Conservation (phyloP, 1,140 invertebrate genomes). For the Trichonephila clavata region DNA sequence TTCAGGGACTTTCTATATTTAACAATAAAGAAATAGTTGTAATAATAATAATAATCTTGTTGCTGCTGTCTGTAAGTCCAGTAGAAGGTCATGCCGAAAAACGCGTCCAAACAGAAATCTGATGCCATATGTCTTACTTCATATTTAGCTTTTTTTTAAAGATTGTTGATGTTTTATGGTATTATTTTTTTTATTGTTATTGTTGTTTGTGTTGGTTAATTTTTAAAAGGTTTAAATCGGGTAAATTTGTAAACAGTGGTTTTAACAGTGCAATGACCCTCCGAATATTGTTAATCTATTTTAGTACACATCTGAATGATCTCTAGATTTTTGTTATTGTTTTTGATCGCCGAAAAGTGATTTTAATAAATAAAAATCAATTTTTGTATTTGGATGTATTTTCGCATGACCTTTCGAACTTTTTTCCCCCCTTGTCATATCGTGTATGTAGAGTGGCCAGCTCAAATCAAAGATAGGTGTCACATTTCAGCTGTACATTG, state of each 20-base stretch:
- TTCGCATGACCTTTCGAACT: background rate
- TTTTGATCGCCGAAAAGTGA: too few species aligned
- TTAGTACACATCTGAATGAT: too few species aligned
- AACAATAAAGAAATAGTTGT: constrained; percentile 44
- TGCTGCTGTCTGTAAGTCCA: constrained; percentile 46
- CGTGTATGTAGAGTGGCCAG: constrained; percentile 52
- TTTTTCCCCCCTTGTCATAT: constrained; percentile 31
- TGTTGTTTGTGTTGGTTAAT: too few species aligned
- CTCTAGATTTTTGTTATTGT: too few species aligned
- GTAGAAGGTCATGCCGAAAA: background rate
- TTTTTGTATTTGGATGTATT: background rate
- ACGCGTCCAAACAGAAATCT: background rate
- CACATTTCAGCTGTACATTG: constrained; percentile 45
- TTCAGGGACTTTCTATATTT: constrained; percentile 75
- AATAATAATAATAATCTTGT: constrained; percentile 26
- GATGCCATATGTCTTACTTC: background rate
- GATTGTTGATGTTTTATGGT: too few species aligned
- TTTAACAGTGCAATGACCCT: too few species aligned
- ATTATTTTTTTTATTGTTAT: too few species aligned
- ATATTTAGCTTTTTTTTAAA: background rate
- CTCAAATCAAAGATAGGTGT: constrained; percentile 56
- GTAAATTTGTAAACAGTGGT: too few species aligned
- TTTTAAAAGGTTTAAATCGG: too few species aligned
- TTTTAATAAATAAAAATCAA: background rate
- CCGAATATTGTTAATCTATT: too few species aligned